phyloP scores from a whole-genome alignment of 2,888 invertebrate species.

The Ectemnius lituratus region DNA sequence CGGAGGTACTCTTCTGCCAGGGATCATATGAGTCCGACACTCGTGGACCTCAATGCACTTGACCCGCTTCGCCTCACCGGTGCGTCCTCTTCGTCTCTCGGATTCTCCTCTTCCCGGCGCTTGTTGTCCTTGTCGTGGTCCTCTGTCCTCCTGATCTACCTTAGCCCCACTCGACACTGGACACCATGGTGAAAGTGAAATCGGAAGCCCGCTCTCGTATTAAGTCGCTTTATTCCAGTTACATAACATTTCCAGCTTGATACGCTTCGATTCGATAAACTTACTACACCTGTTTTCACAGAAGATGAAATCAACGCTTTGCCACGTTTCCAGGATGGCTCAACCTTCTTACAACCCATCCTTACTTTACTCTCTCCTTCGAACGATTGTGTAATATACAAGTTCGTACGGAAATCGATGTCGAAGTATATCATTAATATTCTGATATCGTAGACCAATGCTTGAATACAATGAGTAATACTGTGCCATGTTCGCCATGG shows the following conservation, averaged over 20 bases:
- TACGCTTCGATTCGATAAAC: too few species aligned
- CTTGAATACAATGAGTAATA: not conserved
- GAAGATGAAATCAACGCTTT: too few species aligned
- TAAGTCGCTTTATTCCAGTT: not conserved
- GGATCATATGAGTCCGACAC: slow-evolving; percentile 32
- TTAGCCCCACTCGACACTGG: too few species aligned
- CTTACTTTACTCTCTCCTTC: too few species aligned
- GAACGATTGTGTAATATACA: not conserved
- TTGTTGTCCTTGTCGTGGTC: not conserved
- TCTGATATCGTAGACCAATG: not conserved
- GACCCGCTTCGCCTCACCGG: slow-evolving; percentile 57
- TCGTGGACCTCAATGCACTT: slow-evolving; percentile 59
- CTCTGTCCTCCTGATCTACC: not conserved
- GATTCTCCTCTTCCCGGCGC: not conserved
- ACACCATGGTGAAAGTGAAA: slow-evolving; percentile 35
- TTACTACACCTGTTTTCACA: too few species aligned
- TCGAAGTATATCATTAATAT: not conserved
- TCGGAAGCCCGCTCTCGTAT: slow-evolving; percentile 25
- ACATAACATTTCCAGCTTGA: too few species aligned
- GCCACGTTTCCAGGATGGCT: too few species aligned
- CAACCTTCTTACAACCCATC: too few species aligned
- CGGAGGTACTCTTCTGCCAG: slow-evolving; percentile 16
- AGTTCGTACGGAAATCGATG: not conserved
- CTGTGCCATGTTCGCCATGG: not conserved
- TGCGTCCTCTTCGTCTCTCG: slow-evolving; percentile 24